Percentiles rank a stretch among this genome's conserved stretches.
Conservation (phyloP, 1,140 invertebrate genomes). For the Nephila pilipes region DNA sequence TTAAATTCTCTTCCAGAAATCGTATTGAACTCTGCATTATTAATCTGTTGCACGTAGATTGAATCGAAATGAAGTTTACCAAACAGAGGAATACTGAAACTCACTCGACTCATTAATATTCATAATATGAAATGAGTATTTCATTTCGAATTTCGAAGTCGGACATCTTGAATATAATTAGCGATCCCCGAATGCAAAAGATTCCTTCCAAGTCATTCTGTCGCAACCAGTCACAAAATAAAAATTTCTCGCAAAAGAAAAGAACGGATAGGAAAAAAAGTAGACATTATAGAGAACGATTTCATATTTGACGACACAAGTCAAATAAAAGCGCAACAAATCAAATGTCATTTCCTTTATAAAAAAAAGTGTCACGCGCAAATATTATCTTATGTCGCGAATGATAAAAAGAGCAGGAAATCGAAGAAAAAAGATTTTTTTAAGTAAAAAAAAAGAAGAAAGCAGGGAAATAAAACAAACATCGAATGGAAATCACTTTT, state of each 20-base stretch:
- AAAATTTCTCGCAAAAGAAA: background rate
- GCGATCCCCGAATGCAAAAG: too few relatives aligned
- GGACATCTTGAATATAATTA: too few relatives aligned
- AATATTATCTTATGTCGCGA: background rate
- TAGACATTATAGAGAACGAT: background rate
- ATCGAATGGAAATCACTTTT: conserved; percentile 14
- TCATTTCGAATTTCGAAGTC: too few relatives aligned
- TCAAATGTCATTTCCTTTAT: background rate
- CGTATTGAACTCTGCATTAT: too few relatives aligned
- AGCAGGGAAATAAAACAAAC: background rate
- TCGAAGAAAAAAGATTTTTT: background rate
- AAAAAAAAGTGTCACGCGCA: background rate
- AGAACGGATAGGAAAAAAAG: background rate
- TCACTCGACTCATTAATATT: too few relatives aligned
- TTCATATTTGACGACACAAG: background rate
- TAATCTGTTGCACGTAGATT: too few relatives aligned
- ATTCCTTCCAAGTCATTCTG: too few relatives aligned
- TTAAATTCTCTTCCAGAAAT: too few relatives aligned
- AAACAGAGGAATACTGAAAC: too few relatives aligned
- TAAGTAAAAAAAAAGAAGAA: background rate
- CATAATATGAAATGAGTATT: too few relatives aligned
- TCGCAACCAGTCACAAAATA: background rate
- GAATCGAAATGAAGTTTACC: too few relatives aligned
- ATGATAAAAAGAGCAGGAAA: background rate
- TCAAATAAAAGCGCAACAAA: background rate